A percentile compares a stretch with the other conserved stretches of the same genome.
Conservation (phyloP, 2,888 invertebrate genomes). For the Lasioglossum marginatum region DNA sequence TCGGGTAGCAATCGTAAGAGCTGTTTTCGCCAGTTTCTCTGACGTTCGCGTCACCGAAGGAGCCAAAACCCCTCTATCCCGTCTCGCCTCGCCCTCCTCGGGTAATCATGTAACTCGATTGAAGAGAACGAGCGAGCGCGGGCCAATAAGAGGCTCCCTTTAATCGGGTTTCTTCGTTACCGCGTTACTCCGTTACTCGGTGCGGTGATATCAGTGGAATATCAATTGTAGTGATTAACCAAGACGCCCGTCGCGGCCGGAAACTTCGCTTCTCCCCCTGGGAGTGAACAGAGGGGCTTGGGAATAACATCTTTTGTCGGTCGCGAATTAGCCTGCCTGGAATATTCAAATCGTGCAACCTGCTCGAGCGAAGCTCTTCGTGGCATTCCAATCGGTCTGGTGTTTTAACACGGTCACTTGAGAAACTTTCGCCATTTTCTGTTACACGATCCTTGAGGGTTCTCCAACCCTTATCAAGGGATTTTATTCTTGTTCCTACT, state of each 20-base stretch:
- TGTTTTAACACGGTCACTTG: not conserved
- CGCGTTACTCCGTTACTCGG: conserved; percentile 81
- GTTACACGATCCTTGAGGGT: not conserved
- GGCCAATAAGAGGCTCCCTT: conserved; percentile 82
- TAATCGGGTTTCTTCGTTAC: conserved; percentile 83
- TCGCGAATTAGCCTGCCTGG: conserved; percentile 74
- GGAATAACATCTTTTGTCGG: conserved; percentile 83
- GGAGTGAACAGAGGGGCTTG: conserved; percentile 51
- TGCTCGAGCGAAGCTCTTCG: conserved; percentile 57
- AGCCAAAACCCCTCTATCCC: conserved; percentile 23
- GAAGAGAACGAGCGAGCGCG: conserved; percentile 75
- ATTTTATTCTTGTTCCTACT: not conserved
- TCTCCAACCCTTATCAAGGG: not conserved
- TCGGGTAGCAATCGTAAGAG: conserved; percentile 1
- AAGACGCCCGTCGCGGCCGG: conserved; percentile 77
- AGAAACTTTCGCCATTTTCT: not conserved
- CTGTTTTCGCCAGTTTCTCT: not conserved
- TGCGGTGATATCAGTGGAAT: conserved; percentile 84
- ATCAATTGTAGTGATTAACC: conserved; percentile 85
- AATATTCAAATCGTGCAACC: conserved; percentile 77
- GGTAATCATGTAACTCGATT: conserved; percentile 83
- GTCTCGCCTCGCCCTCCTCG: not conserved
- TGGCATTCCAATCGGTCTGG: conserved; percentile 69
- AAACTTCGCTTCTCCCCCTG: conserved; percentile 73
- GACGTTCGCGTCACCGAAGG: conserved; percentile 34